Evolutionary conservation across 2,113 vertebrate genomes (phyloP).

Genomic region (Ardeotis arabs): DNA sequence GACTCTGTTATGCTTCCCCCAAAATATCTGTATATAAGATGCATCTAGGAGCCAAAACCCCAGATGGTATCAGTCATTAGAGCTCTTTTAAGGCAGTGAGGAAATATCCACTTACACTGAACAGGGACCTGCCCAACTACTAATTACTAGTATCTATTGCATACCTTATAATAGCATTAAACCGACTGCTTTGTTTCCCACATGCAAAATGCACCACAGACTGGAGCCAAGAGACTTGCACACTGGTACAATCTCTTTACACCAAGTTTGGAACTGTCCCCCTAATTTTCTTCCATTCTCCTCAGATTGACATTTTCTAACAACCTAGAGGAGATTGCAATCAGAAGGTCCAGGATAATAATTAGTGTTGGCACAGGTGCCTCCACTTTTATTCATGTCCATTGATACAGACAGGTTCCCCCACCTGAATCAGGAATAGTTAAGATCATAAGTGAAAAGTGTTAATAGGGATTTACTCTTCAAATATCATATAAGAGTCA

Average conservation of each 20-base stretch:
- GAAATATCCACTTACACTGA: neutral
- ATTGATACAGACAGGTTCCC: neutral
- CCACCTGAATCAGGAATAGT: neutral
- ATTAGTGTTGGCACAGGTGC: neutral
- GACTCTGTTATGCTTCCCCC: neutral
- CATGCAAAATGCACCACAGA: neutral
- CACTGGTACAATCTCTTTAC: neutral
- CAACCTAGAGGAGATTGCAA: neutral
- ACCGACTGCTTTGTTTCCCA: neutral
- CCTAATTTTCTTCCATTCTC: neutral
- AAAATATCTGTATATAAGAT: neutral
- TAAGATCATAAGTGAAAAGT: neutral
- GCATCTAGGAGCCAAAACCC: neutral
- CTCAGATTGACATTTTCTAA: neutral
- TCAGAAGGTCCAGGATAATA: neutral
- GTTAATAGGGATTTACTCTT: neutral
- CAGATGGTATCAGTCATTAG: neutral
- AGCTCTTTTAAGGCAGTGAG: neutral
- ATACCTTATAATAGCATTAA: neutral
- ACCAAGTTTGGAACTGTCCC: neutral
- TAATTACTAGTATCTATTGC: neutral
- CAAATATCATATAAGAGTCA: neutral
- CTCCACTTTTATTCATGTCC: neutral
- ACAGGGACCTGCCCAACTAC: neutral
- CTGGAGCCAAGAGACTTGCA: neutral